Evolutionary conservation across 2,888 invertebrate species (phyloP), one percentile per base, ranked within the genome.

Genomic region (Perizoma affinitatum): DNA sequence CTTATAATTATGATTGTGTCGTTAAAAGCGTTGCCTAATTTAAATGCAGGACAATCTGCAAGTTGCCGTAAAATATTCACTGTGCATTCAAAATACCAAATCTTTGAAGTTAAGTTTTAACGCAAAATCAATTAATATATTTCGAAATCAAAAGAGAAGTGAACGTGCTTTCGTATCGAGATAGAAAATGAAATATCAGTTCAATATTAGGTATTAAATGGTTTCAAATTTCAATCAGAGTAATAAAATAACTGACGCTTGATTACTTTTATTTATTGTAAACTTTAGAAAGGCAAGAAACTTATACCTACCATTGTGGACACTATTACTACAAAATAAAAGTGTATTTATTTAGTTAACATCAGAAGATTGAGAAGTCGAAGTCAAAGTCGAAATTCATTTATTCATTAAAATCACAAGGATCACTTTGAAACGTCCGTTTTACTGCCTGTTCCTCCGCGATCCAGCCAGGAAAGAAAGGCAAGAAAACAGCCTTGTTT

Each of bases 121-220:
- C 36, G 55, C 42, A 56, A 52, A 59, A 66, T 63, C 67, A 63
- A 66, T 62, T 54, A 66, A 58, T 59, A 40, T 48, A 72, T 72
- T 71, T 70, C 68, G 68, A 67, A 69, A 72, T 58, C 42, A 38
- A 38, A 48, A 63, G 62, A 71, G 72, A 73, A 72, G 73, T 68
- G 73, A 74, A 72, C 66, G 74, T 70, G 68, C 65, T 67, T 70
- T 65, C 63, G 67, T 55, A 42, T 41, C 9, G 41, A 48, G 55
- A 63, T 52, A 45, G 50, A 63, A 66, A 61, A 49, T 65, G 22
- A 63, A 61, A 62, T 62, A 62, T 61, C 58, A 57, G 52, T 55
- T 52, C 52, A 61, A 65, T 63, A 58, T 51, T 22, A 50, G 41
- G 53, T 48, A 61, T 41, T 11, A 57, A 56, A 56, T 54, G 41